Evolutionary conservation across 2,797 vertebrate species (phyloP), one percentile per base, ranked within the genome.

Genomic region (Poeciliopsis infans): DNA sequence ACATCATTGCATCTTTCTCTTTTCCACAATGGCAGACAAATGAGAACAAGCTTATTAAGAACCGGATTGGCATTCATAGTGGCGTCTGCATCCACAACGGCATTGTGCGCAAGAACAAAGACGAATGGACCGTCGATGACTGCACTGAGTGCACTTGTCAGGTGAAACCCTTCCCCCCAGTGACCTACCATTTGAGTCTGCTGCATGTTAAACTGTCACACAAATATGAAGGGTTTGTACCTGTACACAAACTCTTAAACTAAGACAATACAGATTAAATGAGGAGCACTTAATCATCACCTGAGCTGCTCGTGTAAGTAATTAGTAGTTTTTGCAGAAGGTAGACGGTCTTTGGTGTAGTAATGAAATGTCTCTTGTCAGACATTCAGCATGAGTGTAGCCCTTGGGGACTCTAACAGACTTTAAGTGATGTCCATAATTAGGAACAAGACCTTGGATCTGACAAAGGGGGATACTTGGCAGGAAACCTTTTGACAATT

Each of bases 131-230:
- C 0, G 97, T 99, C 2, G 98, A 99, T 2, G 97, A 97, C 93
- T 99, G 98, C 88, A 99, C 98, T 0, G 96, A 98, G 93, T 99
- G 98, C 91, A 98, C 96, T 90, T 99, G 98, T 93, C 97, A 98
- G 96, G 98, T 99, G 93, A 95, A 92, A 7, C 51, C 45, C 82
- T 81, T 53, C 51, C 46, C 7, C 18, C 18, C 47, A 15, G 2
- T 57, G 72, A 5, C 7, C 36, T 28, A n/a, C 31, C 49, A 61
- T 74, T 70, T 64, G 45, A 77, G 61, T 33, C 1, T 74, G 5
- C 57, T 55, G 36, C 25, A 61, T 76, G n/a, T 41, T 28, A 73
- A 80, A 79, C 68, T 23, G 36, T 80, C 77, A 47, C 75, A 74
- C 61, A 72, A 7, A 31, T 18, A 77, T 68, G 61, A 33, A 51